phyloP scores from a whole-genome alignment of 2,888 invertebrate genomes.

The Pheosia gnoma region DNA sequence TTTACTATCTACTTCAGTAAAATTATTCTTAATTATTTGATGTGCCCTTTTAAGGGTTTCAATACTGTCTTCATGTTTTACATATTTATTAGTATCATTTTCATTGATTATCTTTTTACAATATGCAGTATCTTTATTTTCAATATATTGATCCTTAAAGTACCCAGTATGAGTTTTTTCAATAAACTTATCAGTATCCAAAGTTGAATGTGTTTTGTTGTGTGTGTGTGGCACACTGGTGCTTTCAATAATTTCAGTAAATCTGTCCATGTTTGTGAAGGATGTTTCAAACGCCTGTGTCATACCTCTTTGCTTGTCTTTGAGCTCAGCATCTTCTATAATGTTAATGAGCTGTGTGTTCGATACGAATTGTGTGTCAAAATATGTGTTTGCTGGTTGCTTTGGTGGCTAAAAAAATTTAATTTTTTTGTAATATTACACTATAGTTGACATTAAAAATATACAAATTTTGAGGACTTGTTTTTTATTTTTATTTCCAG shows the following conservation, averaged over 20 bases:
- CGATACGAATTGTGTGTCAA: slow-evolving; percentile 68
- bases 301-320: slow-evolving; percentile 47
- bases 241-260: not conserved
- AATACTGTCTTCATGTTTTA: not conserved
- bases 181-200: not conserved
- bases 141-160: not conserved
- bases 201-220: not conserved
- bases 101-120: not conserved
- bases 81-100: not conserved
- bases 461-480: no score
- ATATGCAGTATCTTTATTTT: slow-evolving; percentile 8
- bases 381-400: slow-evolving; percentile 38
- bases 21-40: not conserved
- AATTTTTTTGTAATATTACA: not conserved
- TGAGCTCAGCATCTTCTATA: slow-evolving; percentile 63
- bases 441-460: no score
- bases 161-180: not conserved
- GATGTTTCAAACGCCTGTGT: slow-evolving; percentile 62
- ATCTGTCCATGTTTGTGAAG: slow-evolving; percentile 24
- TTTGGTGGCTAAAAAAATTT: slow-evolving; percentile 38
- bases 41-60: not conserved
- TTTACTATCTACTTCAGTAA: not conserved
- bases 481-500: no score
- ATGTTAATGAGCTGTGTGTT: slow-evolving; percentile 70
- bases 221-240: no score